phyloP scores from a whole-genome alignment of 2,113 vertebrate species.

The Sminthopsis crassicaudata region DNA sequence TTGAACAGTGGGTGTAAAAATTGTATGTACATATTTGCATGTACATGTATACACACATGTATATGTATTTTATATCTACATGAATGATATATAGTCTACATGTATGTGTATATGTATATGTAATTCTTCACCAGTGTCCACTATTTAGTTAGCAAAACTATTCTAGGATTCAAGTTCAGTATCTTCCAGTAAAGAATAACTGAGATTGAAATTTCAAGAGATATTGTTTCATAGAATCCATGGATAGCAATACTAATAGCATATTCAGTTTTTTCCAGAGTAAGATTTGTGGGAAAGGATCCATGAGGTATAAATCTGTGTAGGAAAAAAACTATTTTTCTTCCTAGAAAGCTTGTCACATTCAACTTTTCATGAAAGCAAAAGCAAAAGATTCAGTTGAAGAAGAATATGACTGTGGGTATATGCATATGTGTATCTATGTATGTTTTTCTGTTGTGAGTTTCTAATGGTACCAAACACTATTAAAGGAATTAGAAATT shows the following conservation, averaged over 20 bases:
- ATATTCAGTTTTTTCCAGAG: not conserved
- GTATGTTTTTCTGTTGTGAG: not conserved
- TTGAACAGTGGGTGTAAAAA: not conserved
- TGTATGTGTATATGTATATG: not conserved
- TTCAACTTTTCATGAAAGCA: slow-evolving; percentile 27
- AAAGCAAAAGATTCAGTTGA: slow-evolving; percentile 1
- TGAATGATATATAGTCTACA: not conserved
- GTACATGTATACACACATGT: not conserved
- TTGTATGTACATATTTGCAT: not conserved
- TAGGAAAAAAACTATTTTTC: not conserved
- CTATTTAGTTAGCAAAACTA: not conserved
- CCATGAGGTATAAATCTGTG: slow-evolving; percentile 26
- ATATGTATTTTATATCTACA: not conserved
- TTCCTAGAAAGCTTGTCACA: not conserved
- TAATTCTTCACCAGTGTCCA: not conserved
- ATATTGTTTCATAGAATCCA: not conserved
- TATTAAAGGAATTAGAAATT: slow-evolving; percentile 31
- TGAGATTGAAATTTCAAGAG: not conserved
- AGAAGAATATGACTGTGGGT: not conserved
- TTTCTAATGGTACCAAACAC: not conserved
- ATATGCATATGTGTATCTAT: not conserved
- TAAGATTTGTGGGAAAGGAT: not conserved
- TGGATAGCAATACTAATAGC: not conserved
- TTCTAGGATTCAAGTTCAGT: not conserved
- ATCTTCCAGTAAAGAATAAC: not conserved